phyloP scores from a whole-genome alignment of 2,113 vertebrate species.

The Polypterus bichir region DNA sequence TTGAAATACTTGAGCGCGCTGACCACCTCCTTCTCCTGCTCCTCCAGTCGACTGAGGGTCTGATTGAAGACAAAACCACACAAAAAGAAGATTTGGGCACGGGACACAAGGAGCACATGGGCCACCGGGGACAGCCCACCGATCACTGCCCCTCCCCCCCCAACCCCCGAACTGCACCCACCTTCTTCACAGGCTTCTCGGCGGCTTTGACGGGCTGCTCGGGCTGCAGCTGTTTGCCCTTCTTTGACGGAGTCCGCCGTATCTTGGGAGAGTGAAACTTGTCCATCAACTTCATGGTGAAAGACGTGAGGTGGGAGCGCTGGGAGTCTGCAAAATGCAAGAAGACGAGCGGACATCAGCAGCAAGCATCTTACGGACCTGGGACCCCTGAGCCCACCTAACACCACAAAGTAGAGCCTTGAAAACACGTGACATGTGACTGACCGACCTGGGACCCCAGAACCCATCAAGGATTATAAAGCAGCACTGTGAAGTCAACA shows the following conservation, averaged over 20 bases:
- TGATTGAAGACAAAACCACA: conserved; percentile 24
- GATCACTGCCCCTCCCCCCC: too few relatives aligned
- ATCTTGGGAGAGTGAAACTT: conserved; percentile 98
- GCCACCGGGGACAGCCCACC: too few relatives aligned
- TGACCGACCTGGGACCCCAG: too few relatives aligned
- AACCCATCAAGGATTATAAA: too few relatives aligned
- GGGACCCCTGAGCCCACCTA: too few relatives aligned
- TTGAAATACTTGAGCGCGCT: conserved; percentile 93
- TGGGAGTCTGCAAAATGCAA: conserved; percentile 71
- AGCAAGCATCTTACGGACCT: too few relatives aligned
- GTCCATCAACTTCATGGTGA: conserved; percentile 97
- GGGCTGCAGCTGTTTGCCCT: conserved; percentile 72
- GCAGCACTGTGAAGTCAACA: too few relatives aligned
- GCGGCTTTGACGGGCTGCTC: conserved; percentile 69
- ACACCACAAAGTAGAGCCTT: too few relatives aligned
- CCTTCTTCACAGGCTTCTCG: conserved; percentile 85
- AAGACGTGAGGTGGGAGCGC: conserved; percentile 89
- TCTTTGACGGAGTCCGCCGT: conserved; percentile 92
- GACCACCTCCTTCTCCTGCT: conserved; percentile 94
- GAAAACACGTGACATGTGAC: too few relatives aligned
- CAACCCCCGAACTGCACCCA: conserved; percentile 31
- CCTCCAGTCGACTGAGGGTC: conserved; percentile 84
- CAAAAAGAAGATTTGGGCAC: conserved; percentile 2
- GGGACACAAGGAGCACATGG: too few relatives aligned
- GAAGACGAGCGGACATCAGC: conserved; percentile 6